Base-by-base conservation (phyloP, 2,797 vertebrate genomes). In the Sphenodon punctatus region DNA sequence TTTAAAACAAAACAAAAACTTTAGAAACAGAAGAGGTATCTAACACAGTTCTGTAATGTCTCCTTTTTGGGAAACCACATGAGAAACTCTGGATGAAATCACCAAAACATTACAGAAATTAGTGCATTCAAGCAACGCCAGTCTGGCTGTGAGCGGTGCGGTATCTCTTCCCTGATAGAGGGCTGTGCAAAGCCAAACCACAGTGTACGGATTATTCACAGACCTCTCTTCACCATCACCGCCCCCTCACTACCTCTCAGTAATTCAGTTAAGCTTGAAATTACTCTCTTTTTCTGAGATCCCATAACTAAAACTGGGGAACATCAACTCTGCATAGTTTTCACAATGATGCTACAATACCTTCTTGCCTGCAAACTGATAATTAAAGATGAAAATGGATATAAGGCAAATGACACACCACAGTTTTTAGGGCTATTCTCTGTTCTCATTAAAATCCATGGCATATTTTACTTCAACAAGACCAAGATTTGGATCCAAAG, bases 391-490 rank as follows among this genome's bases (percentile, higher is more conserved):
- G n/a, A 73, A 12, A 22, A 4, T 3, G 3, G 11, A 15, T 7
- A 39, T 16, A 0, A 12, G n/a, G 3, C 27, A 49, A 20, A 9
- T 1, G 20, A 16, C 49, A 10, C 20, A n/a, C n/a, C n/a, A n/a
- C 0, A 7, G 39, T 1, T 20, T 19, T 39, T 58, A 10, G 25
- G 19, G 43, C 12, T 7, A 39, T 41, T 20, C 45, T 60, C 19
- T 41, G 30, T 12, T 71, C 7, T 20, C 25, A 25, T 14, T 17
- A 12, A 20, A 45, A 20, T 13, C 25, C 43, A 6, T 19, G 48
- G 5, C 4, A 14, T 17, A n/a, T 17, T 13, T 36, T 32, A 58
- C 19, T 58, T 36, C 9, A 27, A 8, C 27, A 41, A 69, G 22
- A 53, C 1, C 38, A 49, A 30, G 56, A 66, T 20, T 15, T 48